phyloP scores from a whole-genome alignment of 1,140 invertebrate species.

The Alviniconcha marisindica region DNA sequence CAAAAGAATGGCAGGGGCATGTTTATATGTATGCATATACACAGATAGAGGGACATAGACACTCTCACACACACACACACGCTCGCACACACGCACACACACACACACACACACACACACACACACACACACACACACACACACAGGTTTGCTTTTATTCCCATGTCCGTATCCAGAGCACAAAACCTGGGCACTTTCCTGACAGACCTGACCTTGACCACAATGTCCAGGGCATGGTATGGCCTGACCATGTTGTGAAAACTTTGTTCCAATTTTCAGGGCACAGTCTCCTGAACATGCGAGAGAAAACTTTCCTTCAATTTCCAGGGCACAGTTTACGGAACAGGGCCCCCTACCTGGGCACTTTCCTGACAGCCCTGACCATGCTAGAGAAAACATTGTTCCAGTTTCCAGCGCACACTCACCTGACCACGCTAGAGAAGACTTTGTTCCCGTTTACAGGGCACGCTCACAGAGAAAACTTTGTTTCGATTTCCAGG shows the following conservation, averaged over 20 bases:
- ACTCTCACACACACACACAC: no score
- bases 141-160: no score
- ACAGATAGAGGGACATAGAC: no score
- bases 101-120: background rate
- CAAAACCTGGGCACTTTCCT: constrained; percentile 99
- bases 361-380: constrained; percentile 98
- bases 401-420: constrained; percentile 74
- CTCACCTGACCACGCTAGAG: constrained; percentile 98
- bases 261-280: no score
- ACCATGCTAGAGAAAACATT: no score
- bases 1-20: no score
- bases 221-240: constrained; percentile 89
- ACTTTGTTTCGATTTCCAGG: constrained; percentile 67
- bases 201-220: constrained; percentile 95
- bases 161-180: no score
- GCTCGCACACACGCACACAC: no score
- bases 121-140: no score
- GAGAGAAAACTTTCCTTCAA: constrained; percentile 93
- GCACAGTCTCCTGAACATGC: constrained; percentile 93
- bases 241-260: constrained; percentile 99
- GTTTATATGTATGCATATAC: no score
- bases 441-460: constrained; percentile 83
- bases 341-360: constrained; percentile 98
- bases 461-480: no score
- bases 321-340: constrained; percentile 80